Conservation (phyloP, 2,888 invertebrate species). For the Rotaria macrura region DNA sequence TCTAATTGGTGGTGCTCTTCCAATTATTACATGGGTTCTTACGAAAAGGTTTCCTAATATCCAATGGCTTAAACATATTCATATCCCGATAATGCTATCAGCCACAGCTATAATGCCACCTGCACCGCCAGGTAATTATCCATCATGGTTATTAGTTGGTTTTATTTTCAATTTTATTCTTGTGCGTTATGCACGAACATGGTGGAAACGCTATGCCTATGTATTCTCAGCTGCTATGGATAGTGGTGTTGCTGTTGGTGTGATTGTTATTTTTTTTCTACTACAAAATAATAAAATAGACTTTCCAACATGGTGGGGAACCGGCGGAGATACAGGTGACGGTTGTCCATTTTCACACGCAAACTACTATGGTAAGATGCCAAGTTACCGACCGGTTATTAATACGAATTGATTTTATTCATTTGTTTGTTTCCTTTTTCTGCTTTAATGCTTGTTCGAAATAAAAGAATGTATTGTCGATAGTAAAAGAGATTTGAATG, state of each 20-base stretch:
- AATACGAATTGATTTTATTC: not conserved
- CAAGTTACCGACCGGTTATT: not conserved
- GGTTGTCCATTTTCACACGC: not conserved
- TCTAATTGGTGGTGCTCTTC: not conserved
- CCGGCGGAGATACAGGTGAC: not conserved
- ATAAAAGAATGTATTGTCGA: not conserved
- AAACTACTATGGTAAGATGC: not conserved
- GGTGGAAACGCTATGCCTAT: conserved; percentile 10
- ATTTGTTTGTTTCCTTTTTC: not conserved
- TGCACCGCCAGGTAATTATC: not conserved
- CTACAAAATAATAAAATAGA: conserved; percentile 7
- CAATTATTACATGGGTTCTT: not conserved
- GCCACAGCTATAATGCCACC: conserved; percentile 7
- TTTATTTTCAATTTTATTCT: conserved; percentile 19
- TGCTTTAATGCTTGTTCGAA: not conserved
- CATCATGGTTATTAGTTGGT: conserved; percentile 14
- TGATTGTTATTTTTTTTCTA: not conserved
- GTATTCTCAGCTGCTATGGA: conserved; percentile 16
- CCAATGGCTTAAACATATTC: not conserved
- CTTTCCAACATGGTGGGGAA: conserved; percentile 13
- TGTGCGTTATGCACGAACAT: not conserved
- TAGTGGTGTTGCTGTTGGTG: not conserved
- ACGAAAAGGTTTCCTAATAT: not conserved
- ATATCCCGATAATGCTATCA: conserved; percentile 10
- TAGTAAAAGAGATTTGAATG: too few relatives aligned